Base-by-base conservation (phyloP, 2,888 invertebrate species). In the Thera britannica region DNA sequence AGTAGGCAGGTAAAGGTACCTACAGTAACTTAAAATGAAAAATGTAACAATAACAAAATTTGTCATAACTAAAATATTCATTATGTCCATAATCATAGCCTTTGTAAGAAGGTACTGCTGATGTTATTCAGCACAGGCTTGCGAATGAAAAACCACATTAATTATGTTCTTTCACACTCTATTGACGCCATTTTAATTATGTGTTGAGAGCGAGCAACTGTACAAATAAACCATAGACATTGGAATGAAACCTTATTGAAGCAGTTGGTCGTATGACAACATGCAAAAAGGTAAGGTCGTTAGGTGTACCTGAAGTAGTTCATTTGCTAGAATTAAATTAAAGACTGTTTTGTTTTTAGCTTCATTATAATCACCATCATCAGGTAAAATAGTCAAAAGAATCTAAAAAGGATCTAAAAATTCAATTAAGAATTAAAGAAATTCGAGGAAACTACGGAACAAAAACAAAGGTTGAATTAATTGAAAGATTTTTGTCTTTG, bases 71-170 rank as follows among this genome's bases (percentile, higher is more conserved):
- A 38, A 55, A 55, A 55, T 65, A 59, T 48, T 55, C 34, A 9
- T 9, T 34, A 52, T 34, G 52, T 51, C 51, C 23, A 51, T 5
- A 46, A 52, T 8, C 3, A 52, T 34, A 51, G 52, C 34, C 8
- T 52, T 52, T 9, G 51, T 51, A 23, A 9, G 46, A 34, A 12
- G 70, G 51, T 46, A 38, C 74, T 71, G 65, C 56, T 73, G 72
- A 59, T 70, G 65, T 71, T 65, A 56, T 69, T 65, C 59, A 65
- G 68, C 68, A 60, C 70, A 68, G 65, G 65, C 62, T 63, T 54
- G 49, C 57, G 52, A 58, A 62, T 68, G 61, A 72, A 68, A 67
- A 67, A 46, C 65, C 60, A 66, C 61, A 56, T 57, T 64, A 52
- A 65, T 67, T 66, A 54, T 58, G n/a, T 7, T 58, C 23, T 58